phyloP scores from a whole-genome alignment of 1,140 invertebrate genomes.

The Drosophila seguyi region DNA sequence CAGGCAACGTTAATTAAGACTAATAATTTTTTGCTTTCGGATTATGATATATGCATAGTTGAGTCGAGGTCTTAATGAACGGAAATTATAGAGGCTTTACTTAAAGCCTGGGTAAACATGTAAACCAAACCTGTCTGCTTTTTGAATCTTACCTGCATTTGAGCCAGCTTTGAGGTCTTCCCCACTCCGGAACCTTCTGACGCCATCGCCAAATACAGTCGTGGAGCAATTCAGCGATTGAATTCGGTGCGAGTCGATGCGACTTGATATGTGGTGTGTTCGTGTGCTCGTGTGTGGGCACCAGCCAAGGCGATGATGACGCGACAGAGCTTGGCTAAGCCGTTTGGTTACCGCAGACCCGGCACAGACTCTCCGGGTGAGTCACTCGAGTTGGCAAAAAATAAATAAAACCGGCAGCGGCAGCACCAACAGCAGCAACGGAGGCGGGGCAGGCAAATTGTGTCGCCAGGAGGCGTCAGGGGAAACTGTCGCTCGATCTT shows the following conservation, averaged over 20 bases:
- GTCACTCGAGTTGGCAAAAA: conserved; percentile 47
- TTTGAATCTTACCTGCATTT: conserved; percentile 86
- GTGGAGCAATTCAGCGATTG: conserved; percentile 21
- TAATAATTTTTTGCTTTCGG: conserved; percentile 2
- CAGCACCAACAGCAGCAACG: conserved; percentile 5
- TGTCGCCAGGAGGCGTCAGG: conserved; percentile 67
- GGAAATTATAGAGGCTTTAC: not conserved
- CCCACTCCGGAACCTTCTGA: conserved; percentile 71
- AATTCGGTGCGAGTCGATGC: conserved; percentile 38
- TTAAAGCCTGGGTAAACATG: conserved; percentile 16
- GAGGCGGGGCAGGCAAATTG: conserved; percentile 30
- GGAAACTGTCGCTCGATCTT: conserved; percentile 30
- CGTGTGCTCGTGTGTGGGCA: conserved; percentile 51
- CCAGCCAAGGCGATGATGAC: conserved; percentile 58
- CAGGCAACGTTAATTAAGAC: conserved; percentile 34
- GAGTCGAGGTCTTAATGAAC: conserved; percentile 1
- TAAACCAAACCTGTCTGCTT: conserved; percentile 4
- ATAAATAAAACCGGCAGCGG: conserved; percentile 18
- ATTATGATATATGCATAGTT: conserved; percentile 5
- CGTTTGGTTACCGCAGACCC: conserved; percentile 54
- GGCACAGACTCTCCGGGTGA: conserved; percentile 67
- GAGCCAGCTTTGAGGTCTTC: conserved; percentile 86
- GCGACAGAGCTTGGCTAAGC: conserved; percentile 43
- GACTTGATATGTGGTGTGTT: conserved; percentile 11
- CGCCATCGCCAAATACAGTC: conserved; percentile 78